phyloP scores from a whole-genome alignment of 2,888 invertebrate species.

The Nomada hirtipes region DNA sequence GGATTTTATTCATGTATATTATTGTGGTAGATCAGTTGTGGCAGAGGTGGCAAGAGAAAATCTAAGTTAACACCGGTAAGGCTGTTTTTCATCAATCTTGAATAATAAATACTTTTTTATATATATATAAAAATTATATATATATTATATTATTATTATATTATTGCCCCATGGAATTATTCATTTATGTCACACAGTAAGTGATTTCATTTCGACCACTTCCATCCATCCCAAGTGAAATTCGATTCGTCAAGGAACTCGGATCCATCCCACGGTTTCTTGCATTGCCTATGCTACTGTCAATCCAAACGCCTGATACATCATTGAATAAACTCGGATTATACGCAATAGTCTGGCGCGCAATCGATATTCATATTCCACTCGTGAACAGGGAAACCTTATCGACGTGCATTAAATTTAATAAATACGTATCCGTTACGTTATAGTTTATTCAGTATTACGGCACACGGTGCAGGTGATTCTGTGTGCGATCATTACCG shows the following conservation, averaged over 20 bases:
- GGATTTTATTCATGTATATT: too few relatives aligned
- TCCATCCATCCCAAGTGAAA: not conserved
- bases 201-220: too few relatives aligned
- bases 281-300: conserved; percentile 5
- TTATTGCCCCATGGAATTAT: too few relatives aligned
- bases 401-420: conserved; percentile 32
- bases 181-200: too few relatives aligned
- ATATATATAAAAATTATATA: too few relatives aligned
- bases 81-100: too few relatives aligned
- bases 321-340: conserved; percentile 6
- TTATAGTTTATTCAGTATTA: conserved; percentile 22
- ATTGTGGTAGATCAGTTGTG: too few relatives aligned
- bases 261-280: not conserved
- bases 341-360: conserved; percentile 13
- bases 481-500: conserved; percentile 5
- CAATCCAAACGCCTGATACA: conserved; percentile 4
- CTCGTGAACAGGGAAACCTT: not conserved
- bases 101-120: too few relatives aligned
- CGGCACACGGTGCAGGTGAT: not conserved
- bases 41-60: too few relatives aligned
- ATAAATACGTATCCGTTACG: conserved; percentile 36
- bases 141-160: too few relatives aligned
- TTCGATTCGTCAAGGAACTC: not conserved
- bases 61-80: too few relatives aligned
- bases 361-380: conserved; percentile 12